These are phyloP conservation scores for Polia nebulosa DNA, from an alignment of 2,888 invertebrate genomes.

Conservation along the genomic window DNA sequence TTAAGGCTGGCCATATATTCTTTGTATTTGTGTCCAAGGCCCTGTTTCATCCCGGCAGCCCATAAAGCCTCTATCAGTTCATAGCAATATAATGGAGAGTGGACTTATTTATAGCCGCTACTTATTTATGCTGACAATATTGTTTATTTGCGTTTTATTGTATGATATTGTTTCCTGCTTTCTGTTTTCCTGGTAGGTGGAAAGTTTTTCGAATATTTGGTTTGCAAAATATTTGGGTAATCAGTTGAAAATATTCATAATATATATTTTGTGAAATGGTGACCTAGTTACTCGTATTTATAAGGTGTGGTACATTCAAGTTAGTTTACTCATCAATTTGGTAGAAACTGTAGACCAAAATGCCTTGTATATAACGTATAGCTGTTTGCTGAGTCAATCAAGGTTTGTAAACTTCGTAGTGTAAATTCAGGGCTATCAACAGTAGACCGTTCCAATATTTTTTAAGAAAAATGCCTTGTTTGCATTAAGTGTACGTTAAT, in stretches of 20 bases:
- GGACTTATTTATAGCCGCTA: conserved; percentile 58
- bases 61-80: conserved; percentile 71
- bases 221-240: conserved; percentile 5
- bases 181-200: conserved; percentile 36
- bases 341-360: too few species aligned
- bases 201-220: conserved; percentile 8
- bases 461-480: too few species aligned
- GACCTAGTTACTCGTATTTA: not conserved
- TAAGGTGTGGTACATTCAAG: too few species aligned
- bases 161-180: conserved; percentile 43
- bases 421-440: too few species aligned
- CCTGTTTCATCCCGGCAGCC: conserved; percentile 67
- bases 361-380: too few species aligned
- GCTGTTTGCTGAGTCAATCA: too few species aligned
- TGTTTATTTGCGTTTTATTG: conserved; percentile 60
- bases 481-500: too few species aligned
- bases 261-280: not conserved
- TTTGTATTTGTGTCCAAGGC: conserved; percentile 61
- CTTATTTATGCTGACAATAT: conserved; percentile 60
- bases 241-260: not conserved
- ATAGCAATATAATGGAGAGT: conserved; percentile 75
- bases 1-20: conserved; percentile 71
- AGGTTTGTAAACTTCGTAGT: too few species aligned
- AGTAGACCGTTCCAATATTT: too few species aligned
- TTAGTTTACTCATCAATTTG: too few species aligned